phyloP scores from a whole-genome alignment of 2,888 invertebrate species.

The Melieria crassipennis region DNA sequence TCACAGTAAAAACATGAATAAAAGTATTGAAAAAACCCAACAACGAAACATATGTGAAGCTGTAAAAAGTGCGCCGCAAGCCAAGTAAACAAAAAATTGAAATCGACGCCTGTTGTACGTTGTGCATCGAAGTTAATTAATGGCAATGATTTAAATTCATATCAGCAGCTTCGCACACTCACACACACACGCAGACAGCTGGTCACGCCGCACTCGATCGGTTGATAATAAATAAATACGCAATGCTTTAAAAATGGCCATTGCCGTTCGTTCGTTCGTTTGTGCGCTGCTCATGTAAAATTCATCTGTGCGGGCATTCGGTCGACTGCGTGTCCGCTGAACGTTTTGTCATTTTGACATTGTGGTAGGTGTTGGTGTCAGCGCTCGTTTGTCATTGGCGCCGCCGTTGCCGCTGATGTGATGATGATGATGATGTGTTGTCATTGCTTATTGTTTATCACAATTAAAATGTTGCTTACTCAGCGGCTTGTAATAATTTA shows the following conservation, averaged over 20 bases:
- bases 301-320: too few relatives aligned
- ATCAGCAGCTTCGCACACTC: slow-evolving; percentile 42
- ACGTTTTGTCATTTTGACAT: too few relatives aligned
- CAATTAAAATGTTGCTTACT: slow-evolving; percentile 25
- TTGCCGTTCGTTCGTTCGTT: neutral
- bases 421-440: neutral
- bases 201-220: slow-evolving; percentile 11
- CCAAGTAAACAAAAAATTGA: too few relatives aligned
- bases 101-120: too few relatives aligned
- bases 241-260: neutral
- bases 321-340: too few relatives aligned
- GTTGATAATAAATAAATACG: slow-evolving; percentile 3
- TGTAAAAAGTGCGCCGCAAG: neutral
- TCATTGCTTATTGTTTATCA: slow-evolving; percentile 14
- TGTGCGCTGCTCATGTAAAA: neutral
- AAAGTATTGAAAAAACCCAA: neutral
- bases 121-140: slow-evolving; percentile 53
- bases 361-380: too few relatives aligned
- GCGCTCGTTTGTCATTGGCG: too few relatives aligned
- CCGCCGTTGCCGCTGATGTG: too few relatives aligned
- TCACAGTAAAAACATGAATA: neutral
- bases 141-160: slow-evolving; percentile 60
- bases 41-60: neutral
- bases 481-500: slow-evolving; percentile 11
- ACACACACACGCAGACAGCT: neutral